These are phyloP conservation scores for Peromyscus polionotus DNA, from an alignment of 2,113 vertebrate species.

Conservation along the genomic window DNA sequence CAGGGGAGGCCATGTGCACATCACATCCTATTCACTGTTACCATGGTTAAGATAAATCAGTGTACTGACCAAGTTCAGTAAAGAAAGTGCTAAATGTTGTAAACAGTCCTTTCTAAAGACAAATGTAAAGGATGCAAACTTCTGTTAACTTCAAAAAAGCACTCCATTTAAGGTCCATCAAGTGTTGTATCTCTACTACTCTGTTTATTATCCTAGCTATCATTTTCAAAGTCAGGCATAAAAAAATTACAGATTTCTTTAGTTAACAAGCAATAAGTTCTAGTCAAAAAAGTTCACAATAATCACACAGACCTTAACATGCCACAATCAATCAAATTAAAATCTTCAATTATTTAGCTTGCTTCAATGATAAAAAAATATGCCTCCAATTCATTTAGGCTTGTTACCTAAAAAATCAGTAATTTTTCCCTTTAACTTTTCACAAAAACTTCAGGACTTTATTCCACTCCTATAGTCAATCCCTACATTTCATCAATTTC, in stretches of 20 bases:
- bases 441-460: not conserved
- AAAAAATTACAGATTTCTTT: not conserved
- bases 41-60: not conserved
- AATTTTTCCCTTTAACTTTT: conserved; percentile 32
- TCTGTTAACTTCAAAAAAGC: conserved; percentile 6
- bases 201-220: conserved; percentile 15
- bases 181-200: conserved; percentile 2
- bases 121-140: conserved; percentile 21
- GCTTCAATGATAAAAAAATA: not conserved
- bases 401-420: conserved; percentile 23
- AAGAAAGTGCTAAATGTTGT: not conserved
- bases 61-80: not conserved
- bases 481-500: not conserved
- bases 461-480: not conserved
- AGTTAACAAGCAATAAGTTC: not conserved
- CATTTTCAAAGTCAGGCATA: conserved; percentile 40
- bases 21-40: not conserved
- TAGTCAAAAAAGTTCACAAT: conserved; percentile 48
- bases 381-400: conserved; percentile 2
- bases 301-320: conserved; percentile 12
- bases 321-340: not conserved
- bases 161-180: not conserved
- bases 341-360: conserved; percentile 42
- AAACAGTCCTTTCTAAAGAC: not conserved
- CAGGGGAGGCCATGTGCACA: not conserved